Base-by-base conservation (phyloP, 2,113 vertebrate genomes). In the Calyptomena viridis region DNA sequence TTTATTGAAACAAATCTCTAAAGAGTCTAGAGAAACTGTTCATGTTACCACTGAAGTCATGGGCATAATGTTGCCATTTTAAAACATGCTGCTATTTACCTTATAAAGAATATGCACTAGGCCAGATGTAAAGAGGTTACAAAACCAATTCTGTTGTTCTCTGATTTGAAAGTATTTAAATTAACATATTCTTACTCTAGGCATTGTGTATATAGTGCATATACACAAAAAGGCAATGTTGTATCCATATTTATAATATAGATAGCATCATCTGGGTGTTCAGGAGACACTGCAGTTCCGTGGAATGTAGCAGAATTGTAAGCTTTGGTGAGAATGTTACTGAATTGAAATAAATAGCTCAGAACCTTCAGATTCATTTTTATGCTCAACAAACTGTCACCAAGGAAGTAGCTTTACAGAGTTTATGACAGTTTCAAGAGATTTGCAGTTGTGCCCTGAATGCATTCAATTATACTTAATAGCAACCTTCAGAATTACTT, bases 391-490 rank as follows among this genome's bases (percentile, higher is more conserved):
- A 95, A 95, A 90, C 83, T 94, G 93, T 96, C 84, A 75, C 46
- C 4, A 8, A 91, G 78, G 58, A 95, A 95, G 91, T 81, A 90
- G 68, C 87, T 97, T 95, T 96, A 64, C 72, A 87, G 88, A 85
- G 84, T 97, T 97, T 95, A 94, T 95, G 95, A 90, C 90, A 91
- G 84, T 80, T 97, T 95, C 52, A 90, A 95, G 92, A 96, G 91
- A 96, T 97, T 96, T 96, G 83, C 71, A 91, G 88, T 84, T 97
- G 59, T 93, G 50, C 84, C 90, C 67, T 94, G 96, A 97, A 96
- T 96, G 91, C 63, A 75, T 97, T 91, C 89, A 97, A 97, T 98
- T 97, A 94, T 52, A 94, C 55, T 91, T 95, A 97, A 92, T 93
- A 97, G 94, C 89, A 95, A 82, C 96, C 90, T 97, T 95, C 67